These are phyloP conservation scores for Drosophila kanapiae DNA, from an alignment of 1,140 invertebrate species.

Conservation along the genomic window DNA sequence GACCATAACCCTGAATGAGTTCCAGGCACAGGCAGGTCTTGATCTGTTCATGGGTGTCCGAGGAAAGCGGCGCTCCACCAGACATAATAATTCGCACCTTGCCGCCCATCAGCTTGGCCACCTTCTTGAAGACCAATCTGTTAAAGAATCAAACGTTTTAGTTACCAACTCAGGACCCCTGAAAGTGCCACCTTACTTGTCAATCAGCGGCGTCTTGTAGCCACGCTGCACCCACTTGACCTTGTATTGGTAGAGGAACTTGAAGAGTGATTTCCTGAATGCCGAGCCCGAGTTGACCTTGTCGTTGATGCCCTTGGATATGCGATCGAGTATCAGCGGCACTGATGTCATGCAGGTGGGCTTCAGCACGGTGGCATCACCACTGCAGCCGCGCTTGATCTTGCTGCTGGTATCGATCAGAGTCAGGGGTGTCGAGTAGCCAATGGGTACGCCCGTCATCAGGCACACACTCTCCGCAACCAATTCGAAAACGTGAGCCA, in stretches of 20 bases:
- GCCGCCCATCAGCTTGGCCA: conserved; percentile 94
- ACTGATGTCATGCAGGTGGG: conserved; percentile 98
- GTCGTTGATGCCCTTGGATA: conserved; percentile 97
- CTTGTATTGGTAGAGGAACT: conserved; percentile 97
- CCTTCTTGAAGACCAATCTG: conserved; percentile 90
- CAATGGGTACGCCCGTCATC: conserved; percentile 95
- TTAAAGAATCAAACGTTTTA: background rate
- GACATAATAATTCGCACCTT: conserved; percentile 93
- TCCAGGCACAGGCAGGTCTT: conserved; percentile 96
- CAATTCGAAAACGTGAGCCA: conserved; percentile 99
- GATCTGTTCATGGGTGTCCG: conserved; percentile 98
- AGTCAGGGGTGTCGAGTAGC: conserved; percentile 97
- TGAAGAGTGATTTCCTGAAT: conserved; percentile 92
- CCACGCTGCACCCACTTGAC: conserved; percentile 93
- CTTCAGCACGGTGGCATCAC: conserved; percentile 95
- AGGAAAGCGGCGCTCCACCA: conserved; percentile 97
- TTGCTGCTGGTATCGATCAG: conserved; percentile 98
- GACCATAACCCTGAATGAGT: conserved; percentile 97
- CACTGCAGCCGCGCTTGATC: conserved; percentile 95
- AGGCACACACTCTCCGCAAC: conserved; percentile 91
- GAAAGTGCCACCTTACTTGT: conserved; percentile 86
- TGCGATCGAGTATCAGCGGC: conserved; percentile 97
- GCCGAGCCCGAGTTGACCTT: conserved; percentile 93
- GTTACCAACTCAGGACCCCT: background rate
- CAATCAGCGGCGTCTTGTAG: conserved; percentile 93